phyloP scores from a whole-genome alignment of 2,113 vertebrate species.

The Microtus richardsoni region DNA sequence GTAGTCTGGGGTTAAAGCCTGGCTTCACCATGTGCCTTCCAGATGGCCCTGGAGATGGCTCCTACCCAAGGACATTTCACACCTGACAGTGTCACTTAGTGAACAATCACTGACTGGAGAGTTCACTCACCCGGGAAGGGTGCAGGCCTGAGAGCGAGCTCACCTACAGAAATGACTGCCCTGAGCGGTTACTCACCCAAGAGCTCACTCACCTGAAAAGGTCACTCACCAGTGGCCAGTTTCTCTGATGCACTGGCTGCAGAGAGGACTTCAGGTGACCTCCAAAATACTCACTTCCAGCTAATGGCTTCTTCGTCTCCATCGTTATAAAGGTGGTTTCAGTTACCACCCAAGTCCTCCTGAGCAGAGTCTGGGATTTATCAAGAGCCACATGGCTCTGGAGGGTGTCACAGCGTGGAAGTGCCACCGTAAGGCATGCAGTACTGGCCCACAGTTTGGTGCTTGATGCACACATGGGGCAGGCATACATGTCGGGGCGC shows the following conservation, averaged over 20 bases:
- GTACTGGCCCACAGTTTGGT: no score
- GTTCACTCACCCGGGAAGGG: background rate
- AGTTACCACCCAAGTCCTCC: background rate
- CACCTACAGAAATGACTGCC: background rate
- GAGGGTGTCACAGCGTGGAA: background rate
- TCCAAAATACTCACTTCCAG: no score
- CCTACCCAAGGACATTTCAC: background rate
- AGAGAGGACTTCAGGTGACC: background rate
- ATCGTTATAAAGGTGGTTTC: background rate
- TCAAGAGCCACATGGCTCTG: background rate
- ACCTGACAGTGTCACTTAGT: background rate
- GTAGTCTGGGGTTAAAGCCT: background rate
- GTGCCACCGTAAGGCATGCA: no score
- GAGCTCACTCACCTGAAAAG: background rate
- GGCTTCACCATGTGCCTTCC: background rate
- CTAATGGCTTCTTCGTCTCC: background rate
- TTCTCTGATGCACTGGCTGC: background rate
- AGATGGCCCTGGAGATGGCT: background rate
- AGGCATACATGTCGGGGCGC: background rate
- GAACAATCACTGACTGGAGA: background rate
- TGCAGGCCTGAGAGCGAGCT: background rate
- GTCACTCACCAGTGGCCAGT: background rate
- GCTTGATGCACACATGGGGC: background rate
- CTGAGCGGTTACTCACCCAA: background rate
- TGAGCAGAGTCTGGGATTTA: background rate